These are phyloP conservation scores for Enteromius fasciolatus DNA, from an alignment of 2,797 vertebrate species.

Conservation along the genomic window DNA sequence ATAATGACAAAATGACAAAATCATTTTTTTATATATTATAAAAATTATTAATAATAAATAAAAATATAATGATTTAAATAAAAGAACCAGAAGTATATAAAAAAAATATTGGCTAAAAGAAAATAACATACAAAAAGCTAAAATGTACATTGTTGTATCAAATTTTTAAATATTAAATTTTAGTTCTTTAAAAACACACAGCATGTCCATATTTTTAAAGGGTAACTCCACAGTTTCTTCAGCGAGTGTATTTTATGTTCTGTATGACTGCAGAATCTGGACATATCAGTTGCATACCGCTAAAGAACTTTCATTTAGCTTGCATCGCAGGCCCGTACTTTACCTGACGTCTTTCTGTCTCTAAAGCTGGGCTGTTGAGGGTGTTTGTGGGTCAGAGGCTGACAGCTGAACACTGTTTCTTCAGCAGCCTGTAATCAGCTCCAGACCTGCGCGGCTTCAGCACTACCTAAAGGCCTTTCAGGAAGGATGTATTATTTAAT, in stretches of 20 bases:
- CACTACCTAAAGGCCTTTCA: constrained; percentile 13
- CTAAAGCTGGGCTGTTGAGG: neutral
- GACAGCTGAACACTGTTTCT: constrained; percentile 3
- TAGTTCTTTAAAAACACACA: too few species aligned
- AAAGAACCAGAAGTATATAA: neutral
- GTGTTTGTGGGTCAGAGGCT: constrained; percentile 12
- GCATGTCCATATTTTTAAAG: neutral
- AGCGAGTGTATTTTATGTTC: neutral
- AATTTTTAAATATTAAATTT: too few species aligned
- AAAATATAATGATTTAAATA: neutral
- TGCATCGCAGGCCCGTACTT: neutral
- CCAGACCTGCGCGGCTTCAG: constrained; percentile 1
- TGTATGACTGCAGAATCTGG: neutral
- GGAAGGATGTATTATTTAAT: constrained; percentile 42
- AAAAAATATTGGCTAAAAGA: neutral
- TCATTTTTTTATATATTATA: too few species aligned
- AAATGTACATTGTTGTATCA: too few species aligned
- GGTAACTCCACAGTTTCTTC: neutral
- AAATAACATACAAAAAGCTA: too few species aligned
- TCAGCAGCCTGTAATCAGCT: constrained; percentile 26
- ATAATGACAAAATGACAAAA: too few species aligned
- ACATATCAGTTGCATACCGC: neutral
- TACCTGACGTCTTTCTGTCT: neutral
- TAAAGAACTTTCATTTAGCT: neutral
- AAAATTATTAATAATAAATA: too few species aligned